Percentiles rank a stretch among this genome's conserved stretches.
phyloP scores from a whole-genome alignment of 2,797 vertebrate genomes.

The Trachurus trachurus region DNA sequence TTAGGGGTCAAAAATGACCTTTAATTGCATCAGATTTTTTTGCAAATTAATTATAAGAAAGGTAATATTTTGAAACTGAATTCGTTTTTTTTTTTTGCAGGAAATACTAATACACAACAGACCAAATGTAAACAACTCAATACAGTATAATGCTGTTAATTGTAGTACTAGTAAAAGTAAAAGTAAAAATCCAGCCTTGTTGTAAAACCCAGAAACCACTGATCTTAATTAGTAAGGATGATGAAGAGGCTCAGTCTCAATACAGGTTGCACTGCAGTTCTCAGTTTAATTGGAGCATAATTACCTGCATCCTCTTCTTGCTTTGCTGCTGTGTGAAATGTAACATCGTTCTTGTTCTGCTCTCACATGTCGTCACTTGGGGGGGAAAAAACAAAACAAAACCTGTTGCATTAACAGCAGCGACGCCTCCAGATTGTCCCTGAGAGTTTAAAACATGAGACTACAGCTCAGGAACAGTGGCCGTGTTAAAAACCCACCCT shows the following conservation, averaged over 20 bases:
- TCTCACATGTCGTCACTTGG: conserved; percentile 4
- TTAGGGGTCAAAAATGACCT: no score
- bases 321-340: conserved; percentile 5
- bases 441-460: no score
- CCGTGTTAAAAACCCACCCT: not conserved
- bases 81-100: not conserved
- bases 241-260: not conserved
- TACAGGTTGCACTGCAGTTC: not conserved
- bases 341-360: conserved; percentile 6
- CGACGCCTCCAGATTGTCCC: not conserved
- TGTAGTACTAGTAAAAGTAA: not conserved
- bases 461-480: no score
- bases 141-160: not conserved
- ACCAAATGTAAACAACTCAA: not conserved
- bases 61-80: not conserved
- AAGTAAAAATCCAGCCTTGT: no score
- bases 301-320: not conserved
- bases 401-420: not conserved
- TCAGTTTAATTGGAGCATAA: not conserved
- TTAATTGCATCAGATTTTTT: not conserved
- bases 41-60: not conserved
- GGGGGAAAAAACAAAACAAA: not conserved
- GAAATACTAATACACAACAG: not conserved
- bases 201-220: no score
- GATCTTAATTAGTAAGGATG: no score